Evolutionary conservation across 2,888 invertebrate species (phyloP).

Genomic region (Hymenopus coronatus): DNA sequence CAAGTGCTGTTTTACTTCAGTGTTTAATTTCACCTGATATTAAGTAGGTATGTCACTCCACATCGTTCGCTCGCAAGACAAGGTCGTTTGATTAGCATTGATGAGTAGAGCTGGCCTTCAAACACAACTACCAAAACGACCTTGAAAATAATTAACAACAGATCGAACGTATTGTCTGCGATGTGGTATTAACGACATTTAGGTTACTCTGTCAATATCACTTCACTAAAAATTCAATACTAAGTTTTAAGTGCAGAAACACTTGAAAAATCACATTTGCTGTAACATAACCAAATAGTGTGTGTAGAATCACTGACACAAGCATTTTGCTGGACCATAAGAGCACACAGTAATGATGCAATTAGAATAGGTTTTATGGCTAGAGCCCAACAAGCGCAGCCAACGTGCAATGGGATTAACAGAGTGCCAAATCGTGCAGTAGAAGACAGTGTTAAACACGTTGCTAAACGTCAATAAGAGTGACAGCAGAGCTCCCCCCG

Average conservation of each 20-base stretch:
- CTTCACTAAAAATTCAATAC: neutral
- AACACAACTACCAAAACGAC: constrained; percentile 2
- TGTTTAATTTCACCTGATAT: neutral
- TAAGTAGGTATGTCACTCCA: constrained; percentile 9
- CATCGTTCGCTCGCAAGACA: neutral
- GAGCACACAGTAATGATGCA: neutral
- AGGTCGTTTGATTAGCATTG: constrained; percentile 18
- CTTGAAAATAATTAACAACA: constrained; percentile 8
- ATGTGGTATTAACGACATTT: neutral
- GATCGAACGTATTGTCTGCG: neutral
- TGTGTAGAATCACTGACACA: neutral
- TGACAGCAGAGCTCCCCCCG: constrained; percentile 1
- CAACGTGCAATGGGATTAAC: constrained; percentile 6
- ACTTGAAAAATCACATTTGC: neutral
- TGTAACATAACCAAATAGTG: neutral
- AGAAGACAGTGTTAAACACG: neutral
- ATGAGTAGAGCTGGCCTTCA: constrained; percentile 15
- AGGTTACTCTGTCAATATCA: neutral
- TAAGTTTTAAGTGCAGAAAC: neutral
- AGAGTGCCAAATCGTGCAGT: constrained; percentile 9
- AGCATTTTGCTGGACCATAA: neutral
- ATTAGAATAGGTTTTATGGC: constrained; percentile 16
- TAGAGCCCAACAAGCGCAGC: neutral
- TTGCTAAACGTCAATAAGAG: constrained; percentile 12
- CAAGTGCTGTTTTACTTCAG: neutral